Evolutionary conservation across 2,888 invertebrate genomes (phyloP).

Genomic region (Leptopilina syphax): DNA sequence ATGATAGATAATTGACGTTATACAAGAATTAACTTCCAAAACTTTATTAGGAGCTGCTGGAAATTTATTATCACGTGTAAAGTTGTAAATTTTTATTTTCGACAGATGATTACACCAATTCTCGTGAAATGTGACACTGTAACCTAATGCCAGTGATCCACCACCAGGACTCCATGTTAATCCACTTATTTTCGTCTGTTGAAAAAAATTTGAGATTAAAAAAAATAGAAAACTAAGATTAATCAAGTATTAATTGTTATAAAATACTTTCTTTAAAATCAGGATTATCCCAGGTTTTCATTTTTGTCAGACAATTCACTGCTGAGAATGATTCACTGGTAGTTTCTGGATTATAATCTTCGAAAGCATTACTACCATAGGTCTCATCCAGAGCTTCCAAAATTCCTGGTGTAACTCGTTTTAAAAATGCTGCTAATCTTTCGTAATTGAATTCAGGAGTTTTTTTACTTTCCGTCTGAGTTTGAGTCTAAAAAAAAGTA

Average conservation of each 20-base stretch:
- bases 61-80: slow-evolving; percentile 66
- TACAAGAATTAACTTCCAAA: slow-evolving; percentile 75
- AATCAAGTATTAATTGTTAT: neutral
- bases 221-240: neutral
- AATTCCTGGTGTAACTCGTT: slow-evolving; percentile 69
- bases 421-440: slow-evolving; percentile 70
- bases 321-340: slow-evolving; percentile 57
- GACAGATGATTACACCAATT: slow-evolving; percentile 73
- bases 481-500: slow-evolving; percentile 67
- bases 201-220: slow-evolving; percentile 30
- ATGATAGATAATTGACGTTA: slow-evolving; percentile 77
- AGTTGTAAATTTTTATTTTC: slow-evolving; percentile 69
- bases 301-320: slow-evolving; percentile 64
- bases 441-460: slow-evolving; percentile 65
- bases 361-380: slow-evolving; percentile 68
- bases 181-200: slow-evolving; percentile 70
- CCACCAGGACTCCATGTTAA: slow-evolving; percentile 72
- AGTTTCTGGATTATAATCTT: slow-evolving; percentile 66
- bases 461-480: slow-evolving; percentile 57
- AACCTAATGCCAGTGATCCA: slow-evolving; percentile 68
- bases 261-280: slow-evolving; percentile 61
- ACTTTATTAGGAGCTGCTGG: slow-evolving; percentile 61
- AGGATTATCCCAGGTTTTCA: slow-evolving; percentile 60
- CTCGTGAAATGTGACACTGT: slow-evolving; percentile 66
- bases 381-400: slow-evolving; percentile 71